Percentiles rank a stretch among this genome's conserved stretches.
Evolutionary conservation across 1,140 invertebrate species (phyloP).

Genomic region (Drosophila triauraria): DNA sequence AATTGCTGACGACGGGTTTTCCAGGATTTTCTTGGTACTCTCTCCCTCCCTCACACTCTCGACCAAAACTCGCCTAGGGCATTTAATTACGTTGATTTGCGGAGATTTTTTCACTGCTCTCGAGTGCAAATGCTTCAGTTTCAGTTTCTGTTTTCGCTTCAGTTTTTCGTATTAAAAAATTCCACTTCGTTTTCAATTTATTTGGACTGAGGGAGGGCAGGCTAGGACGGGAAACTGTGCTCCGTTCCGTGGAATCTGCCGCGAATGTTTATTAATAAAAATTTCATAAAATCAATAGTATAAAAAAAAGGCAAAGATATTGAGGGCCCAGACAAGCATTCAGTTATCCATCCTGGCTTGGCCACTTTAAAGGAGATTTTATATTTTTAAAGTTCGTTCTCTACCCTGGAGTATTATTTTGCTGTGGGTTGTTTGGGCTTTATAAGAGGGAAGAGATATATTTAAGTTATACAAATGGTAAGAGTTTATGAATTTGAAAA

Average conservation of each 20-base stretch:
- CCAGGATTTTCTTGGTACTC: background rate
- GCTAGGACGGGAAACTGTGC: background rate
- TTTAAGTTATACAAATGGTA: too few relatives aligned
- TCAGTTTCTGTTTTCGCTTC: constrained; percentile 12
- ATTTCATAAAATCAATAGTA: constrained; percentile 75
- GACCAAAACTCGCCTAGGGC: constrained; percentile 16
- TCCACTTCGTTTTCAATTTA: constrained; percentile 59
- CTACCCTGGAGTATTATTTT: background rate
- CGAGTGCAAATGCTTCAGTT: constrained; percentile 20
- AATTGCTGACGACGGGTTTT: constrained; percentile 53
- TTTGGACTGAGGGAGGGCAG: constrained; percentile 1
- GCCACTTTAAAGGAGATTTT: constrained; percentile 18
- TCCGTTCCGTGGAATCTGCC: constrained; percentile 52
- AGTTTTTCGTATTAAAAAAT: constrained; percentile 69
- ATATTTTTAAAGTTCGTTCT: background rate
- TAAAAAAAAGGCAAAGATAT: constrained; percentile 14
- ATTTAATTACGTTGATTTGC: constrained; percentile 76
- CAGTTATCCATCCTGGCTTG: too few relatives aligned
- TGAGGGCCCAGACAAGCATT: constrained; percentile 1
- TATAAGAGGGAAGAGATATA: too few relatives aligned
- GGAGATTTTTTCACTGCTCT: constrained; percentile 15
- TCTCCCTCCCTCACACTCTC: background rate
- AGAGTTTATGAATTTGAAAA: too few relatives aligned
- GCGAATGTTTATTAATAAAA: constrained; percentile 82
- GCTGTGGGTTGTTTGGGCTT: too few relatives aligned